Percentiles rank a stretch among this genome's conserved stretches.
phyloP scores from a whole-genome alignment of 2,113 vertebrate species.

The Salminus brasiliensis region DNA sequence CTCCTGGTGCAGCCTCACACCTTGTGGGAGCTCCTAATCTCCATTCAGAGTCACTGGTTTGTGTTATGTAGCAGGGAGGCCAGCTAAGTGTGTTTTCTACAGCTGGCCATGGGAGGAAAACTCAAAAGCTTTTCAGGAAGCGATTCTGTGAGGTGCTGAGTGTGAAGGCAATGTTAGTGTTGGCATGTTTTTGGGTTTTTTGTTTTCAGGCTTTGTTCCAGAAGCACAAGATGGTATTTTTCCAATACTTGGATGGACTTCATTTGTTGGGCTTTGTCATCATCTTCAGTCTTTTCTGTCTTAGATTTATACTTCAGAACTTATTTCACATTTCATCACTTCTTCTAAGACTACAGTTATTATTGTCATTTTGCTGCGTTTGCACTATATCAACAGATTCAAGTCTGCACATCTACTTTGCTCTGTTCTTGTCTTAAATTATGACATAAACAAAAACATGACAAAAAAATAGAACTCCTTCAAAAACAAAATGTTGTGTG shows the following conservation, averaged over 20 bases:
- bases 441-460: no score
- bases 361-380: no score
- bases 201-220: not conserved
- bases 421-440: no score
- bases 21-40: constrained; percentile 8
- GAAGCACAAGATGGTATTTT: not conserved
- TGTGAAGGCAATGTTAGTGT: not conserved
- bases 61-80: constrained; percentile 26
- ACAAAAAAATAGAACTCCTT: no score
- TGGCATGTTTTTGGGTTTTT: not conserved
- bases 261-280: not conserved
- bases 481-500: no score
- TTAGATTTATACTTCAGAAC: not conserved
- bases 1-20: constrained; percentile 5
- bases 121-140: not conserved
- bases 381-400: no score
- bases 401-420: no score
- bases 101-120: not conserved
- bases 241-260: not conserved
- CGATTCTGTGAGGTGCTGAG: not conserved
- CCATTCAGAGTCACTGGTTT: constrained; percentile 44
- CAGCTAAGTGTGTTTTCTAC: constrained; percentile 9
- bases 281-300: not conserved
- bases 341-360: no score
- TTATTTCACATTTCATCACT: no score